These are phyloP conservation scores for Stigmatopora argus DNA, from an alignment of 2,113 vertebrate genomes.

Conservation along the genomic window DNA sequence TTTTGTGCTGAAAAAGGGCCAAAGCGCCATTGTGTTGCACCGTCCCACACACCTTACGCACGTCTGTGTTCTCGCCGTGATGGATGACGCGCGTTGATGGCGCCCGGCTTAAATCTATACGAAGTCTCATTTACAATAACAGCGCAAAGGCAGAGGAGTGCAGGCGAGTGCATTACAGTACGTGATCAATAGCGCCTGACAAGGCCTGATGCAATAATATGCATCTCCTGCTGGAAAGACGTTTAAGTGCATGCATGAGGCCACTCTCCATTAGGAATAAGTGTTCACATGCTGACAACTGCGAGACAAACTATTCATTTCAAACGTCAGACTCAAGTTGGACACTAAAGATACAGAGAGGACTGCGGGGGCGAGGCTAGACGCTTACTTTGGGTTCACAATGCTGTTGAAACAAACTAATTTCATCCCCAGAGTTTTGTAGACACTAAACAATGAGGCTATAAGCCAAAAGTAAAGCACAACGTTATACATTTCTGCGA, in stretches of 20 bases:
- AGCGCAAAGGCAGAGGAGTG: conserved; percentile 36
- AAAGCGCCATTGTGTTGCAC: conserved; percentile 7
- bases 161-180: conserved; percentile 58
- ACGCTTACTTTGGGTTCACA: no score
- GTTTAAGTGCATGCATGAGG: conserved; percentile 45
- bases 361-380: neutral
- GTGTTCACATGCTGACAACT: conserved; percentile 5
- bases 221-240: conserved; percentile 52
- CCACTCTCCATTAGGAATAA: conserved; percentile 42
- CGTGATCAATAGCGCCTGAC: conserved; percentile 61
- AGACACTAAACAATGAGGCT: no score
- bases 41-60: neutral
- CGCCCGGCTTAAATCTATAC: conserved; percentile 46
- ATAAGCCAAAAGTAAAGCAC: no score
- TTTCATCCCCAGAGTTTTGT: no score
- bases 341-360: neutral
- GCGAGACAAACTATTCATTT: conserved; percentile 2
- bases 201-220: conserved; percentile 60
- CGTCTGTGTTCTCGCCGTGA: conserved; percentile 29
- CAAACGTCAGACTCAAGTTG: neutral
- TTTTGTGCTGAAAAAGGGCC: conserved; percentile 8
- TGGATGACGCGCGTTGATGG: conserved; percentile 53
- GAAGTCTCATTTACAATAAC: conserved; percentile 58
- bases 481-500: no score
- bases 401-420: no score